Base-by-base conservation (phyloP, 2,113 vertebrate species). In the Rhinolophus ferrumequinum region DNA sequence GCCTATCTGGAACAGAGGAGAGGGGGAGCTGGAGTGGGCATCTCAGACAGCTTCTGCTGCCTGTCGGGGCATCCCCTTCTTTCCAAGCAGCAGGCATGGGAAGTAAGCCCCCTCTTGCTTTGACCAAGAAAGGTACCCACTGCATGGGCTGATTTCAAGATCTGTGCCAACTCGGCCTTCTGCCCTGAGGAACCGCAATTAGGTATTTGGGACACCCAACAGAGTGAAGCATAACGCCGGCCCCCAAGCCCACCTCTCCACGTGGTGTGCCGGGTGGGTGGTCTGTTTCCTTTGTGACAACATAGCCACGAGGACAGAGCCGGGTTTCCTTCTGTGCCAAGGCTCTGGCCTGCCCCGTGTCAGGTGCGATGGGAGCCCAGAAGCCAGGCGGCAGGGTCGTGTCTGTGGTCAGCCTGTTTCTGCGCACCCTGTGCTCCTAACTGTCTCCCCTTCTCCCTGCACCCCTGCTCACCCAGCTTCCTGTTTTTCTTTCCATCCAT, bases 401-500 rank as follows among this genome's bases (percentile, higher is more conserved):
- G 50, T 38, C 11, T 2, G 10, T 11, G 8, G 60, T 47, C 5
- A 0, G 80, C 38, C 58, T 21, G 38, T 82, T 12, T 28, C 26
- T 3, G 10, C 12, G 35, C 50, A 18, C 52, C 30, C 0, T 0
- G n/a, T 4, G 52, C 80, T 93, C 95, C 96, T 79, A 73, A 83
- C 94, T 30, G 0, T 0, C 26, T 15, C 60, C 67, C 58, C 30
- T 18, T 18, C 72, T 5, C 35, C 89, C 84, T 0, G 0, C 15
- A n/a, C 44, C 28, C 41, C 26, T 10, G 79, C 94, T 97, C 86
- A 97, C 66, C 80, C 2, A 0, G 26, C 38, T 88, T 80, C 54
- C 88, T 97, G 95, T 97, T 90, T 98, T 83, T 75, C 90, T 98
- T 96, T 98, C 92, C 95, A 0, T 89, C 97, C 75, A 93, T 93